A percentile compares a stretch with the other conserved stretches of the same genome.
Evolutionary conservation across 1,140 invertebrate genomes (phyloP).

Genomic region (Drosophila obscura): DNA sequence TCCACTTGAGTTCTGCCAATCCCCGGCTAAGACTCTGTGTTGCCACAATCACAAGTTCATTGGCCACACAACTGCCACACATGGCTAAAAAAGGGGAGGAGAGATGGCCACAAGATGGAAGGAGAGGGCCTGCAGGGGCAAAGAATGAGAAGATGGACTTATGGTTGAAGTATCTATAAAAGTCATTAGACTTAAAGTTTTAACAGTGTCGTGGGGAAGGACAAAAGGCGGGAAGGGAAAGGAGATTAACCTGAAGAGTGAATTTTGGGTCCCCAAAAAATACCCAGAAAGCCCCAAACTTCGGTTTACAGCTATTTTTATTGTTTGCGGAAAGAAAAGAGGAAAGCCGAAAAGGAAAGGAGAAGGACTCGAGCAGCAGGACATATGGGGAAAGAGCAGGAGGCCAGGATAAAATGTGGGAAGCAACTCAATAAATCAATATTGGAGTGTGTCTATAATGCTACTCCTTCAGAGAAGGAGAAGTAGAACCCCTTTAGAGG

Average conservation of each 20-base stretch:
- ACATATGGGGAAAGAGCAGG: conserved; percentile 11
- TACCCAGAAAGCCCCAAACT: background rate
- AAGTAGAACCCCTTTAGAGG: background rate
- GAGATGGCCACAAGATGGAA: too few species aligned
- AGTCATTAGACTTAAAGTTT: conserved; percentile 74
- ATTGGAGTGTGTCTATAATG: conserved; percentile 49
- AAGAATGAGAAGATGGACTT: conserved; percentile 1
- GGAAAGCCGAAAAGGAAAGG: background rate
- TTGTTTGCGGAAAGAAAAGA: conserved; percentile 23
- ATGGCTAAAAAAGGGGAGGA: conserved; percentile 4
- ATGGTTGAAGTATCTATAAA: conserved; percentile 60
- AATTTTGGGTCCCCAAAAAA: conserved; percentile 26
- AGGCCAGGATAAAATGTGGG: conserved; percentile 44
- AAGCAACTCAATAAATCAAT: conserved; percentile 73
- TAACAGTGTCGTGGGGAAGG: conserved; percentile 9
- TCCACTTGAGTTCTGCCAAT: conserved; percentile 56
- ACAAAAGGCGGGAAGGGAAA: conserved; percentile 15
- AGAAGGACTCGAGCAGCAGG: conserved; percentile 1
- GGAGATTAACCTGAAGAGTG: conserved; percentile 48
- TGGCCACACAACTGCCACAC: conserved; percentile 42
- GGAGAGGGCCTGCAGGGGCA: background rate
- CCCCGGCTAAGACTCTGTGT: conserved; percentile 52
- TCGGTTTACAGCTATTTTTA: conserved; percentile 24
- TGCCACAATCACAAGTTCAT: conserved; percentile 62
- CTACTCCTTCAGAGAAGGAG: background rate